Conservation (phyloP, 2,113 vertebrate genomes). For the Microcebus griseorufus region DNA sequence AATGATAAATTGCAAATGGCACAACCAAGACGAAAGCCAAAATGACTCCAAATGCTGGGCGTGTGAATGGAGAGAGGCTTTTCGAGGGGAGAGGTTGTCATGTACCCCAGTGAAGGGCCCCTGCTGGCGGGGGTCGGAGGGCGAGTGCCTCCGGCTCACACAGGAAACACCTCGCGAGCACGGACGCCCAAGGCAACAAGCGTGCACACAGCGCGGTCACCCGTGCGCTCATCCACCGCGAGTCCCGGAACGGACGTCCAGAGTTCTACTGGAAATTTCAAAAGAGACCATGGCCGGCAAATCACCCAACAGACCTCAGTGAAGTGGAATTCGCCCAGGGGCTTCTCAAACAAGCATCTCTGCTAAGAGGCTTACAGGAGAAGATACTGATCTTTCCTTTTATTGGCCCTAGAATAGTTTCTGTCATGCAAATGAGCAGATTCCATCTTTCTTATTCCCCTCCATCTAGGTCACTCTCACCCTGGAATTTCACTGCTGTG, state of each 20-base stretch:
- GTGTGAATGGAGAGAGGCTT: too few relatives aligned
- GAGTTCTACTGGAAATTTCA: background rate
- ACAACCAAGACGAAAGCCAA: background rate
- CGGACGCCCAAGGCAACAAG: too few relatives aligned
- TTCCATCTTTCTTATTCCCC: background rate
- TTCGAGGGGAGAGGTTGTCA: accelerated
- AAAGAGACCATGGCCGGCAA: background rate
- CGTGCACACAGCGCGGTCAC: too few relatives aligned
- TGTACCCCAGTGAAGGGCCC: accelerated
- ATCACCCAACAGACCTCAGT: background rate
- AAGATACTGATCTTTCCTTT: background rate
- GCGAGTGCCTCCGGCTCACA: background rate
- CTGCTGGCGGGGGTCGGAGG: background rate
- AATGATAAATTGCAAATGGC: accelerated
- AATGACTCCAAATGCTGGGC: accelerated
- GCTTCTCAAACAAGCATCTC: background rate
- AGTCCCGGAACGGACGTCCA: background rate
- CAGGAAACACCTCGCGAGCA: background rate
- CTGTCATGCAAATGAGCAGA: background rate
- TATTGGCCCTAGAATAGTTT: background rate
- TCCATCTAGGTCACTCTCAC: background rate
- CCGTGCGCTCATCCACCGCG: accelerated
- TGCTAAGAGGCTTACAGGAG: accelerated
- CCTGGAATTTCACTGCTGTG: background rate
- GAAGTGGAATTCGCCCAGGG: background rate